Conservation (phyloP, 2,113 vertebrate species). For the Ptychochromis oligacanthus region DNA sequence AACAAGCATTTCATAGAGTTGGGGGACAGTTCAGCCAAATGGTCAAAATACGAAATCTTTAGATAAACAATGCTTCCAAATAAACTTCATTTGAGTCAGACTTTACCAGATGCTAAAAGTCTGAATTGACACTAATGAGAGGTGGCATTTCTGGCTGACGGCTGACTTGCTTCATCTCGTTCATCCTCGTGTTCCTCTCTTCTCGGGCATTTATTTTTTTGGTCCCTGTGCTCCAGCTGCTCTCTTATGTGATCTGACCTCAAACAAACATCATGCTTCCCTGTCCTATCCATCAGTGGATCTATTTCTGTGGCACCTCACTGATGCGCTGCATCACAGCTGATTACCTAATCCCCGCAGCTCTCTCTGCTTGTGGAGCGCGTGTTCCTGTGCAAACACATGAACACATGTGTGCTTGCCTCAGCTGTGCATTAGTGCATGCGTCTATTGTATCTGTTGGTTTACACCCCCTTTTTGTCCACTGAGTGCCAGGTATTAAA, state of each 20-base stretch:
- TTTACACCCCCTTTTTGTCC: not conserved
- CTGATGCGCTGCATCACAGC: conserved; percentile 47
- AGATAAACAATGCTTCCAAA: conserved; percentile 31
- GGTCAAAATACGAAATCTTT: not conserved
- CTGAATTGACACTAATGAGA: conserved; percentile 29
- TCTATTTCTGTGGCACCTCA: conserved; percentile 65
- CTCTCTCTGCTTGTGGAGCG: conserved; percentile 8
- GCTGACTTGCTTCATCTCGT: conserved; percentile 12
- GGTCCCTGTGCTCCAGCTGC: conserved; percentile 36
- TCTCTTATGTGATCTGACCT: conserved; percentile 39
- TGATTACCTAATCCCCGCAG: conserved; percentile 68
- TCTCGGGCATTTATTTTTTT: conserved; percentile 9
- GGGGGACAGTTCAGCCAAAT: not conserved
- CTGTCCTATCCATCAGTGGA: conserved; percentile 29
- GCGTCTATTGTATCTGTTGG: not conserved
- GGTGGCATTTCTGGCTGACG: conserved; percentile 24
- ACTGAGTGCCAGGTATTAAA: not conserved
- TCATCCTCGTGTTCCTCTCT: conserved; percentile 5
- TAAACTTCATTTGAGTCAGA: conserved; percentile 29
- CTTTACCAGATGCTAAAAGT: conserved; percentile 11
- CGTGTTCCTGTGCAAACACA: conserved; percentile 10
- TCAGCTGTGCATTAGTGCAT: not conserved
- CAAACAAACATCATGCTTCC: conserved; percentile 32
- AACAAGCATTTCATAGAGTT: not conserved
- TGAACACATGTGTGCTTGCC: not conserved